These are phyloP conservation scores for Meloidogyne hapla DNA, from an alignment of 1,140 invertebrate genomes.

Conservation along the genomic window DNA sequence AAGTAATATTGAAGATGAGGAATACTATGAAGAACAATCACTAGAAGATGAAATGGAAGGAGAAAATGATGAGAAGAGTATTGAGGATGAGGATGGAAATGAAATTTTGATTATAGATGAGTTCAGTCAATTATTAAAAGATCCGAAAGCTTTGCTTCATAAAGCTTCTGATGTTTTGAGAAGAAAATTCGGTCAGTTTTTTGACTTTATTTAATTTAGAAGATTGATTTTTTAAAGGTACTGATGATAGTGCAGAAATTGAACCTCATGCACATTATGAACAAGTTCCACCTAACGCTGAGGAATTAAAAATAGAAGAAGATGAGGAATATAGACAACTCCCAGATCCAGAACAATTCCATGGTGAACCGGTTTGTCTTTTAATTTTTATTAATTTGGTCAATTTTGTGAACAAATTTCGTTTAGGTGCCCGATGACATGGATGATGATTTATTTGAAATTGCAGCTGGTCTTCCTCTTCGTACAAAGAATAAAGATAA, in stretches of 20 bases:
- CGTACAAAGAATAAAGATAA: constrained; percentile 40
- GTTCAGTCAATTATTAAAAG: constrained; percentile 36
- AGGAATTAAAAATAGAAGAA: constrained; percentile 29
- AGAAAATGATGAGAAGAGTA: not conserved
- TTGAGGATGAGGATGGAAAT: constrained; percentile 32
- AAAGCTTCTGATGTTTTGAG: constrained; percentile 36
- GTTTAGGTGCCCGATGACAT: constrained; percentile 43
- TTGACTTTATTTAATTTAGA: not conserved
- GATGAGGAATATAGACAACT: constrained; percentile 41
- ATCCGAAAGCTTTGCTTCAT: constrained; percentile 38
- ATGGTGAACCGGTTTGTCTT: constrained; percentile 48
- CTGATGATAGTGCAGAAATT: constrained; percentile 12
- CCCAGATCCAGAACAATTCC: constrained; percentile 43
- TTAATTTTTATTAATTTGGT: not conserved
- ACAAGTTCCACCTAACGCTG: constrained; percentile 32
- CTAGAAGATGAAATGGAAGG: constrained; percentile 15
- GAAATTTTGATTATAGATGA: constrained; percentile 19
- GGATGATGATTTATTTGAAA: constrained; percentile 50
- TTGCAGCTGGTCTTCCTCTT: constrained; percentile 43
- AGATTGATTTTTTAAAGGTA: constrained; percentile 17
- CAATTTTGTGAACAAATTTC: not conserved
- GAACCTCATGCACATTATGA: constrained; percentile 28
- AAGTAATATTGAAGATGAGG: not conserved
- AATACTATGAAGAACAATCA: not conserved
- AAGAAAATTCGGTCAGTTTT: constrained; percentile 24